phyloP scores from a whole-genome alignment of 2,113 vertebrate species.

The Heterotilapia buettikoferi region DNA sequence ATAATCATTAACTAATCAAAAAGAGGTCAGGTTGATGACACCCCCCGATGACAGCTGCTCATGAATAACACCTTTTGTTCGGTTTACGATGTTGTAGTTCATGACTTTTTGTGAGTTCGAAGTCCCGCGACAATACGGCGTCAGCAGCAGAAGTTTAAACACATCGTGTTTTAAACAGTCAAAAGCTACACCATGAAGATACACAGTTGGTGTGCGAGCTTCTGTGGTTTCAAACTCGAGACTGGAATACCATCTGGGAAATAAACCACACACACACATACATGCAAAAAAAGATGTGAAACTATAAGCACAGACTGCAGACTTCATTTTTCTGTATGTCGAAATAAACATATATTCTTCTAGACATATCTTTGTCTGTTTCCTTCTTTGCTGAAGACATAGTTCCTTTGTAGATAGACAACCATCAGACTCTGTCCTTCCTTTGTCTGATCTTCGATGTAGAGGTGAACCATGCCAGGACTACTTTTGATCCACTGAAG shows the following conservation, averaged over 20 bases:
- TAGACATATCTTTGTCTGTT: background rate
- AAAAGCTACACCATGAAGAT: background rate
- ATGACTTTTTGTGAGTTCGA: background rate
- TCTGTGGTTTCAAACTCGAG: background rate
- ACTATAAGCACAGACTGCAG: background rate
- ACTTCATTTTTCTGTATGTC: background rate
- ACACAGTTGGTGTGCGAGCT: background rate
- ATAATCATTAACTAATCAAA: background rate
- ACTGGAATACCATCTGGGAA: background rate
- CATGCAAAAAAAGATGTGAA: background rate
- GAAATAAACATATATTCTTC: background rate
- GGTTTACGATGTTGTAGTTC: background rate
- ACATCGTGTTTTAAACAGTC: background rate
- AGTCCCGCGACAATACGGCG: accelerated
- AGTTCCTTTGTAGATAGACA: background rate
- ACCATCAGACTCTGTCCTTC: background rate
- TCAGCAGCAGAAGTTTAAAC: background rate
- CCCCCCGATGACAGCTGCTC: background rate
- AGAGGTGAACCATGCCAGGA: background rate
- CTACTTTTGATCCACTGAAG: background rate
- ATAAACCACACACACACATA: background rate
- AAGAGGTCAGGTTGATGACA: background rate
- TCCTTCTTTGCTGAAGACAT: background rate
- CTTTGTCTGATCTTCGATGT: background rate
- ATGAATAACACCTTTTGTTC: background rate